phyloP scores from a whole-genome alignment of 2,797 vertebrate species.

The Oreonectes daqikongensis region DNA sequence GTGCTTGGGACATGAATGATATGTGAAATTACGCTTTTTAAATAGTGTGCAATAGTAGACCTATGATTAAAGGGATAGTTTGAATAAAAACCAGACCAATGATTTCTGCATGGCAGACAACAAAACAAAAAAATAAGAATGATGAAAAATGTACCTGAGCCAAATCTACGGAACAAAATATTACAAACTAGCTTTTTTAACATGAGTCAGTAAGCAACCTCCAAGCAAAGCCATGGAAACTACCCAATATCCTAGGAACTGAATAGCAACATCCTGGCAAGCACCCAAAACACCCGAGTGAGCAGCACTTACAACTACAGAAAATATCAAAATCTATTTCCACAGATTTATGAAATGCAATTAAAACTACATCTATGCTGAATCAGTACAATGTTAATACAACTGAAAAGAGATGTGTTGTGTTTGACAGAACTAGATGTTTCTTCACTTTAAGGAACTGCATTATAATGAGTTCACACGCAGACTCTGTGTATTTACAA shows the following conservation, averaged over 20 bases:
- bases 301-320: too few species aligned
- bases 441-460: background rate
- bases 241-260: background rate
- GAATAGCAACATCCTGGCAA: background rate
- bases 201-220: background rate
- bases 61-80: too few species aligned
- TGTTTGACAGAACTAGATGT: background rate
- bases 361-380: background rate
- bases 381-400: background rate
- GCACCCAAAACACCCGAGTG: background rate
- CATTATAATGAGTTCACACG: slow-evolving; percentile 38
- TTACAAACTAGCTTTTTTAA: background rate
- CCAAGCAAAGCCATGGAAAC: background rate
- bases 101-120: too few species aligned
- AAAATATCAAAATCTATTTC: too few species aligned
- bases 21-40: too few species aligned
- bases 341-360: background rate
- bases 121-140: too few species aligned
- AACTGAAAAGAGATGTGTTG: background rate
- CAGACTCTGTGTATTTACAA: slow-evolving; percentile 31
- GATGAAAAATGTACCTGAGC: background rate
- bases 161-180: background rate
- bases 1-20: too few species aligned
- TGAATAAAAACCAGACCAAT: too few species aligned
- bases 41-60: too few species aligned